phyloP scores from a whole-genome alignment of 2,888 invertebrate genomes.

The Cephus sareptanus region DNA sequence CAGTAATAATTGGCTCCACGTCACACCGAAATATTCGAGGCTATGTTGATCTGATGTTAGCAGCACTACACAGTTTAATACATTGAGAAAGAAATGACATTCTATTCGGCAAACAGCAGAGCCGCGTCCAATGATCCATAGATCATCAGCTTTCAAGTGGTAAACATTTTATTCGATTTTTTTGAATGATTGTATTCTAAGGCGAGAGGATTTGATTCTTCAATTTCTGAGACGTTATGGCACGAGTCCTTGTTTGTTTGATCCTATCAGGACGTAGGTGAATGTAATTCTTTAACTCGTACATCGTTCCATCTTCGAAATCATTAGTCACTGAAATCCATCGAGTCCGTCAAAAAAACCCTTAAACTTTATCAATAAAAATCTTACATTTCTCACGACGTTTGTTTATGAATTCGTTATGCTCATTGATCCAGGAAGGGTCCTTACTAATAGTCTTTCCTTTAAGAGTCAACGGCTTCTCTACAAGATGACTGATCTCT shows the following conservation, averaged over 20 bases:
- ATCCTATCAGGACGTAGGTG: constrained; percentile 36
- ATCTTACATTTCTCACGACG: not conserved
- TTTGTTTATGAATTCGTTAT: not conserved
- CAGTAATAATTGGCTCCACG: not conserved
- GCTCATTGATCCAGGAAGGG: not conserved
- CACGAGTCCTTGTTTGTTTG: constrained; percentile 10
- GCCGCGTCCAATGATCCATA: not conserved
- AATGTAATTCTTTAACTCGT: constrained; percentile 52
- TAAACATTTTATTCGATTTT: not conserved
- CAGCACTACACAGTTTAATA: not conserved
- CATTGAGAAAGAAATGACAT: not conserved
- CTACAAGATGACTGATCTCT: constrained; percentile 27
- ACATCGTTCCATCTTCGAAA: constrained; percentile 36
- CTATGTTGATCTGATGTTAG: not conserved
- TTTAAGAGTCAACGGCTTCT: constrained; percentile 9
- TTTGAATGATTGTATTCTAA: not conserved
- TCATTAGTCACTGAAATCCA: constrained; percentile 16
- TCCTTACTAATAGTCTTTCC: not conserved
- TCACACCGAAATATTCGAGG: not conserved
- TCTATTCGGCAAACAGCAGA: not conserved
- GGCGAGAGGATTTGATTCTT: not conserved
- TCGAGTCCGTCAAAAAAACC: not conserved
- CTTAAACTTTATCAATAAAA: not conserved
- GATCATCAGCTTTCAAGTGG: not conserved
- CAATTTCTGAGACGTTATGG: not conserved